Percentiles rank a stretch among this genome's conserved stretches.
Evolutionary conservation across 2,113 vertebrate species (phyloP).

Genomic region (Seriola quinqueradiata): DNA sequence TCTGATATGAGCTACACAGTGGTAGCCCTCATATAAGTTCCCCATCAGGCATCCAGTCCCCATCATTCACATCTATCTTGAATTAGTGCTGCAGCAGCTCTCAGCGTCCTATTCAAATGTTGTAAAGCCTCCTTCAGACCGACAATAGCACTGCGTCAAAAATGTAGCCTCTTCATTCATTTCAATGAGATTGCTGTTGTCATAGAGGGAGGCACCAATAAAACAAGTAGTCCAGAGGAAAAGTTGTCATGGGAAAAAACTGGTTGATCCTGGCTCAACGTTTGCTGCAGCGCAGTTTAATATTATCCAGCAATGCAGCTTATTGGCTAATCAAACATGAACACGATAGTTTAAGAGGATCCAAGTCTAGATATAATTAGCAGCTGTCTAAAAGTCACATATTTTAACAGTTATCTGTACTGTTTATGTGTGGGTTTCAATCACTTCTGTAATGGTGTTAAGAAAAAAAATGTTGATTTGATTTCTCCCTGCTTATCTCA

Average conservation of each 20-base stretch:
- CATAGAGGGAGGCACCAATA: not conserved
- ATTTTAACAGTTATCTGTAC: no score
- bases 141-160: slow-evolving; percentile 29
- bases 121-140: slow-evolving; percentile 18
- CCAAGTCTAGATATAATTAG: not conserved
- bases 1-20: slow-evolving; percentile 70
- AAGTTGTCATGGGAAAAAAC: not conserved
- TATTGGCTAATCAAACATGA: not conserved
- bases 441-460: no score
- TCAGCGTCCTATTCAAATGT: slow-evolving; percentile 41
- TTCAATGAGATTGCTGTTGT: slow-evolving; percentile 14
- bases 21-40: slow-evolving; percentile 64
- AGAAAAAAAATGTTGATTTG: no score
- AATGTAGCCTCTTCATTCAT: slow-evolving; percentile 3
- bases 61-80: slow-evolving; percentile 43
- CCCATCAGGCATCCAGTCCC: slow-evolving; percentile 55
- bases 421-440: no score
- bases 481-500: no score
- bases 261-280: not conserved
- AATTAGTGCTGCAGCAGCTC: slow-evolving; percentile 44
- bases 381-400: not conserved
- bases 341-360: not conserved
- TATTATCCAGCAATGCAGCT: slow-evolving; percentile 1
- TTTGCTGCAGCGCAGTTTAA: slow-evolving; percentile 1
- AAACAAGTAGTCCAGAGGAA: not conserved